Conservation (phyloP, 2,888 invertebrate genomes). For the Nemotelus nigrinus region DNA sequence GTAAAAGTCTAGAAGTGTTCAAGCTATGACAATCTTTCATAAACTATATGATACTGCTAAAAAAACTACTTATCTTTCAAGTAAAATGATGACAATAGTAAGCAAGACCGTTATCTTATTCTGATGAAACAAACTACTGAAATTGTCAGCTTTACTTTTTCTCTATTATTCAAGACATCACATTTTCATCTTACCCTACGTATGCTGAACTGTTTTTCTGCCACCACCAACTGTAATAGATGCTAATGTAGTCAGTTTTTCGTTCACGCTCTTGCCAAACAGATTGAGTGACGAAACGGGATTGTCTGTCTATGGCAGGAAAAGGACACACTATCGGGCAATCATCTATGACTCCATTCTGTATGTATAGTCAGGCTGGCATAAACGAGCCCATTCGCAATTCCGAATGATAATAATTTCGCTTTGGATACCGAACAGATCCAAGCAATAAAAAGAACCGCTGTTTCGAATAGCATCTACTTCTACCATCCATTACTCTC, state of each 20-base stretch:
- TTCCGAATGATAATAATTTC: conserved; percentile 42
- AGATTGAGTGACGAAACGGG: conserved; percentile 25
- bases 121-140: no score
- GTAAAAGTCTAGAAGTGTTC: no score
- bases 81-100: neutral
- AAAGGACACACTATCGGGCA: conserved; percentile 29
- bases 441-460: conserved; percentile 44
- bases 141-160: no score
- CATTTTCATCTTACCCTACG: neutral
- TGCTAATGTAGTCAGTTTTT: conserved; percentile 46
- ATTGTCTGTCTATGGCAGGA: conserved; percentile 3
- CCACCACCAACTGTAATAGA: conserved; percentile 35
- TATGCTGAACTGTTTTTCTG: neutral
- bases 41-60: no score
- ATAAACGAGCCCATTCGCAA: conserved; percentile 45
- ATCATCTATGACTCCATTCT: conserved; percentile 44
- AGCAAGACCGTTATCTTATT: neutral
- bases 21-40: no score
- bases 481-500: neutral
- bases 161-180: no score
- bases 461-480: conserved; percentile 17
- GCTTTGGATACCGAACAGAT: conserved; percentile 39
- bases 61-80: no score
- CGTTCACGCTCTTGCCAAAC: conserved; percentile 7
- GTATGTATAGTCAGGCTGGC: conserved; percentile 25